phyloP scores from a whole-genome alignment of 2,113 vertebrate species.

The Halichoerus grypus region DNA sequence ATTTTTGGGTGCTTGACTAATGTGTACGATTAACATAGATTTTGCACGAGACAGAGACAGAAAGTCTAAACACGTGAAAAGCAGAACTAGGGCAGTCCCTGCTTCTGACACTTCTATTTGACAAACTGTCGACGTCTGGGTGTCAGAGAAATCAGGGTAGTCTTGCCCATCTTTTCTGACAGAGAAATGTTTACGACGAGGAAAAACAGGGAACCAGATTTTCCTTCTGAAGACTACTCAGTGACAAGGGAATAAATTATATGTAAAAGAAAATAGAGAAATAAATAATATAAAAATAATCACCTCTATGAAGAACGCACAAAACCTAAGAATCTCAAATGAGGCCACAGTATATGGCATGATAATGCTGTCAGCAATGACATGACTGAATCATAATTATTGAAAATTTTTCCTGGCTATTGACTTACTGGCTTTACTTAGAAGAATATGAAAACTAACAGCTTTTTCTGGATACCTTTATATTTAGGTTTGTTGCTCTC shows the following conservation, averaged over 20 bases:
- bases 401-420: slow-evolving; percentile 16
- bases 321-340: slow-evolving; percentile 19
- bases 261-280: slow-evolving; percentile 52
- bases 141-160: slow-evolving; percentile 40
- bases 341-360: slow-evolving; percentile 23
- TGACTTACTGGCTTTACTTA: slow-evolving; percentile 39
- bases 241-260: slow-evolving; percentile 53
- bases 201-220: slow-evolving; percentile 48
- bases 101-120: slow-evolving; percentile 1
- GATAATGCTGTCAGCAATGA: slow-evolving; percentile 28
- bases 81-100: slow-evolving; percentile 11
- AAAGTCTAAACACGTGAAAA: slow-evolving; percentile 42
- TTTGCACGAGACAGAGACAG: slow-evolving; percentile 29
- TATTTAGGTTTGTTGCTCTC: slow-evolving; percentile 34
- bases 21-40: slow-evolving; percentile 53
- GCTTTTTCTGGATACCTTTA: slow-evolving; percentile 11
- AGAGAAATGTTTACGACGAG: slow-evolving; percentile 10
- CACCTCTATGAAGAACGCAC: not conserved
- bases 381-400: slow-evolving; percentile 35
- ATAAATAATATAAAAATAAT: slow-evolving; percentile 36
- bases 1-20: slow-evolving; percentile 59
- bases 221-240: not conserved
- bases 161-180: not conserved
- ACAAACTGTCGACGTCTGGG: not conserved
- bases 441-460: slow-evolving; percentile 56